Evolutionary conservation across 2,888 invertebrate genomes (phyloP).

Genomic region (Esperia sulphurella): DNA sequence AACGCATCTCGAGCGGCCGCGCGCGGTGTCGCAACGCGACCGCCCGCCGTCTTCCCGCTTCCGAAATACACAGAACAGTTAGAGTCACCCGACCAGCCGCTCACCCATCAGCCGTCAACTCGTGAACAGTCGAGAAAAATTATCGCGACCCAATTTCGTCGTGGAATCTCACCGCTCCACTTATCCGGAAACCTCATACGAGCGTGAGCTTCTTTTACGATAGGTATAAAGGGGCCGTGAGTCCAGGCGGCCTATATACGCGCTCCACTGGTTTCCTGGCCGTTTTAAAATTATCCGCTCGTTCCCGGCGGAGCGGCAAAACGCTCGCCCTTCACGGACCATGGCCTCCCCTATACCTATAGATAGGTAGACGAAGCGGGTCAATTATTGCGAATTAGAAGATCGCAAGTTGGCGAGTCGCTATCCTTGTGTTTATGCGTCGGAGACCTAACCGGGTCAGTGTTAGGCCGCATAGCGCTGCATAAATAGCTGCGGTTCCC

Average conservation of each 20-base stretch:
- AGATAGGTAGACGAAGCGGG: conserved; percentile 12
- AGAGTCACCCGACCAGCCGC: no score
- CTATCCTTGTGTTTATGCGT: conserved; percentile 67
- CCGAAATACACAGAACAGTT: conserved; percentile 50
- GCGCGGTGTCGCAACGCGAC: conserved; percentile 36
- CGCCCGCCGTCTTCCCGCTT: conserved; percentile 38
- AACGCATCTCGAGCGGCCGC: conserved; percentile 23
- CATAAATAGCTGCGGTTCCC: conserved; percentile 64
- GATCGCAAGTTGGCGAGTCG: conserved; percentile 31
- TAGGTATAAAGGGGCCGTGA: conserved; percentile 55
- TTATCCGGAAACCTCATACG: conserved; percentile 63
- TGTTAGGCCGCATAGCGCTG: conserved; percentile 75
- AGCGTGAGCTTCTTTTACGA: conserved; percentile 48
- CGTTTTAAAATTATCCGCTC: conserved; percentile 70
- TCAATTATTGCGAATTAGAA: conserved; percentile 23
- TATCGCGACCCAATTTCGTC: conserved; percentile 55
- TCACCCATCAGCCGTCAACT: conserved; percentile 11
- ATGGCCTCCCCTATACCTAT: conserved; percentile 45
- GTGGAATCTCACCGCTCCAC: conserved; percentile 60
- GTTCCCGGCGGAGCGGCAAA: conserved; percentile 64
- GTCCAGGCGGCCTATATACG: conserved; percentile 69
- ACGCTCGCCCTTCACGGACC: conserved; percentile 68
- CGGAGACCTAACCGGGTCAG: conserved; percentile 70
- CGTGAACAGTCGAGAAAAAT: conserved; percentile 38
- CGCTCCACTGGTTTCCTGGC: conserved; percentile 70